Base-by-base conservation (phyloP, 1,140 invertebrate species). In the Magallana gigas region DNA sequence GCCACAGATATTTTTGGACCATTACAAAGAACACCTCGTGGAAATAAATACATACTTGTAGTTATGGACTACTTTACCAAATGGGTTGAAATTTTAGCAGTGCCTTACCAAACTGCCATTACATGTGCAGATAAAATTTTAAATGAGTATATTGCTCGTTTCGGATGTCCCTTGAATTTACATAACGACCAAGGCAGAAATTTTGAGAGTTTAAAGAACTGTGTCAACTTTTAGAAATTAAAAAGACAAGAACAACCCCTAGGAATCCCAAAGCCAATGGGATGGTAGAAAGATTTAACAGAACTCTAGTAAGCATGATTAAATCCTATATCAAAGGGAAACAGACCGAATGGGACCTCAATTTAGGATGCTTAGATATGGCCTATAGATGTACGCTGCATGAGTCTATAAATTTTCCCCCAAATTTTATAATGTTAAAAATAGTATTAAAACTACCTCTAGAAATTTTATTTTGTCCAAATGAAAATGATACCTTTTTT, bases 101-200 rank as follows among this genome's bases (percentile, higher is more conserved):
- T 88, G 4, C 87, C 87, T 12, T 48, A 85, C 18, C 76, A 85
- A 57, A 83, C 87, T 68, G 87, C 84, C 5, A 57, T 16, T 18
- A 57, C 59, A 1, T 64, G 62, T 64, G 62, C 62, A 36, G 86
- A 93, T 18, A 90, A 85, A 8, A 88, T 95, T 12, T 88, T 95
- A 1, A 85, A 93, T 57, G 88, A 94, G 56, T 68, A 29, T 57
- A 60, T 82, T 18, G 80, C 60, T 59, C 64, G 76, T 16, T 90
- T 76, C 57, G 89, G 86, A 0, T 88, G 80, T 68, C 36, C 36
- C 36, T 16, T 48, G 36, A 48, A 2, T 48, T 48, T 48, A 48
- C 36, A 48, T 48, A 48, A 0, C 0, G 89, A 90, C 58, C 83
- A 90, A 80, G 87, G 83, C 23, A 14, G 71, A 18, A 85, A 87